Percentiles rank a stretch among this genome's conserved stretches.
Evolutionary conservation across 2,888 invertebrate species (phyloP).

Genomic region (Zhengitettix transpicula): DNA sequence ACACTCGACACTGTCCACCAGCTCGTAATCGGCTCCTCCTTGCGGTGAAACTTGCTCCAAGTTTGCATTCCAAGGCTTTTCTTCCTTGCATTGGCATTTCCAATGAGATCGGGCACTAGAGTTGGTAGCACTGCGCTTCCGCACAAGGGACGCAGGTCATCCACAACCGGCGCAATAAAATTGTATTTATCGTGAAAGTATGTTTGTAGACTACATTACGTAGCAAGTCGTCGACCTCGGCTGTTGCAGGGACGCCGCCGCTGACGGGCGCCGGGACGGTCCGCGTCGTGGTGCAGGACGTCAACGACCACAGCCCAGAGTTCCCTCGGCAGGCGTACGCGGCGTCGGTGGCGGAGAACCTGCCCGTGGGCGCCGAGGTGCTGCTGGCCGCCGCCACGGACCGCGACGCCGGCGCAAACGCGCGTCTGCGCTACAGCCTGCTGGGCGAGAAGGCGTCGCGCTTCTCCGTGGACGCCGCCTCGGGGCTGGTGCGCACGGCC

Average conservation of each 20-base stretch:
- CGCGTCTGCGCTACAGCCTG: conserved; percentile 47
- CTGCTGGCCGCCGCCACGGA: conserved; percentile 64
- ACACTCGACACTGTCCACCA: too few species aligned
- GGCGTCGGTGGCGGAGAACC: conserved; percentile 66
- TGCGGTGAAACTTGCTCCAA: too few species aligned
- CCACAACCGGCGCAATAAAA: too few species aligned
- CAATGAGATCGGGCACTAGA: too few species aligned
- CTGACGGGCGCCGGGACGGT: conserved; percentile 85
- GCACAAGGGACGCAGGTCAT: too few species aligned
- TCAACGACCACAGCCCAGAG: conserved; percentile 83
- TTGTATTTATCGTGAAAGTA: too few species aligned
- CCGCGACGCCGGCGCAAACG: conserved; percentile 68
- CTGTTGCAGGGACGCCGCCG: conserved; percentile 67
- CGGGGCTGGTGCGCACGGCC: conserved; percentile 63
- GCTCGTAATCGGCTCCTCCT: too few species aligned
- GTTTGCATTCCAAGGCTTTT: too few species aligned
- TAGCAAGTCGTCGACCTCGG: too few species aligned
- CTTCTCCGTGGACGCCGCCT: conserved; percentile 61
- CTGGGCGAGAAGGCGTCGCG: conserved; percentile 65
- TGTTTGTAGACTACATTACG: too few species aligned
- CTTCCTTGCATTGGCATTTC: too few species aligned
- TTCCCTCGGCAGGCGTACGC: conserved; percentile 70
- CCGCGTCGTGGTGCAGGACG: conserved; percentile 77
- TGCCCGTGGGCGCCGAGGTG: conserved; percentile 59
- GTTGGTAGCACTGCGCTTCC: too few species aligned